A percentile compares a stretch with the other conserved stretches of the same genome.
Conservation (phyloP, 2,113 vertebrate species). For the Cyprinodon tularosa region DNA sequence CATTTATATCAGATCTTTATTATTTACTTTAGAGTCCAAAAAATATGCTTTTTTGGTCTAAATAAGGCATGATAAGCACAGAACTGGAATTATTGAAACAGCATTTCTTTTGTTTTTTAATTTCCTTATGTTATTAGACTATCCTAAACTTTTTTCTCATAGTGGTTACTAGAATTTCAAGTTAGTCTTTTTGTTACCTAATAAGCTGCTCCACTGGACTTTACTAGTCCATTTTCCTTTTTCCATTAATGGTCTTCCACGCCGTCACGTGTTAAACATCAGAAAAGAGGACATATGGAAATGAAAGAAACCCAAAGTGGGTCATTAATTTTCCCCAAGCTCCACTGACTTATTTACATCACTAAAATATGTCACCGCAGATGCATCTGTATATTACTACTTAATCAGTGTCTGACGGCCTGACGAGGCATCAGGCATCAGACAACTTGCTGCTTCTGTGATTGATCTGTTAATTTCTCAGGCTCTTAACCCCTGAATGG, state of each 20-base stretch:
- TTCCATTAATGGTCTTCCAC: constrained; percentile 10
- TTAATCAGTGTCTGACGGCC: constrained; percentile 51
- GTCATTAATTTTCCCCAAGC: constrained; percentile 48
- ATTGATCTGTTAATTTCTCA: constrained; percentile 69
- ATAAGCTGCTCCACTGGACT: constrained; percentile 16
- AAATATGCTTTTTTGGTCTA: background rate
- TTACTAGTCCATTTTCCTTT: constrained; percentile 4
- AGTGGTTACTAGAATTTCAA: constrained; percentile 30
- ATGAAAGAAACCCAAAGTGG: constrained; percentile 58
- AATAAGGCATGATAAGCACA: background rate
- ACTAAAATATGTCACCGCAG: constrained; percentile 42
- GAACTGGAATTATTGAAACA: background rate
- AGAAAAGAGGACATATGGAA: constrained; percentile 56
- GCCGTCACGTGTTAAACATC: constrained; percentile 28
- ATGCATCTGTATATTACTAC: constrained; percentile 36
- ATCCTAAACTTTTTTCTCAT: constrained; percentile 4
- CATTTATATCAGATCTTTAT: background rate
- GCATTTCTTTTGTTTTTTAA: background rate
- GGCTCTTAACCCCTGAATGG: constrained; percentile 23
- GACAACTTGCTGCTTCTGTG: constrained; percentile 44
- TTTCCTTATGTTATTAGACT: background rate
- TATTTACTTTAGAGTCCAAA: background rate
- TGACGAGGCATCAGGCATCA: constrained; percentile 44
- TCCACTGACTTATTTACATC: constrained; percentile 54
- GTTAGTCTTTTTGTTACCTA: constrained; percentile 15